Conservation (phyloP, 2,888 invertebrate genomes). For the Acleris holmiana region DNA sequence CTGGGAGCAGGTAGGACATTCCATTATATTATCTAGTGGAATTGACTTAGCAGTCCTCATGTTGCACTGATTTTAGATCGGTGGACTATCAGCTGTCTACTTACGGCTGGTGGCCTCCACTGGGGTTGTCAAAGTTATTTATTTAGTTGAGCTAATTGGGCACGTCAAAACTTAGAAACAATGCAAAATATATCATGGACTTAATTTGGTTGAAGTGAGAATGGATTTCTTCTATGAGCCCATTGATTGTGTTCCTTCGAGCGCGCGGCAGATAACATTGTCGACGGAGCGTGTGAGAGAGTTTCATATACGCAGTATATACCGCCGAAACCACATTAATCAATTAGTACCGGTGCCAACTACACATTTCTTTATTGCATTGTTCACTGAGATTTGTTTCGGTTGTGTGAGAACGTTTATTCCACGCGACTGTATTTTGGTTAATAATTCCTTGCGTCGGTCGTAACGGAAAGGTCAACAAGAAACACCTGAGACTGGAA, state of each 20-base stretch:
- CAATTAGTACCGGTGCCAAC: conserved; percentile 53
- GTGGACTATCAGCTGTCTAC: too few species aligned
- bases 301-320: conserved; percentile 7
- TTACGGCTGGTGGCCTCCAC: too few species aligned
- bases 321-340: conserved; percentile 59
- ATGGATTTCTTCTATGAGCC: conserved; percentile 27
- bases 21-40: too few species aligned
- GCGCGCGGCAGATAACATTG: conserved; percentile 29
- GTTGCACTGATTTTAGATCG: too few species aligned
- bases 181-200: conserved; percentile 28
- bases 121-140: too few species aligned
- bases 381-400: conserved; percentile 41
- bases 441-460: conserved; percentile 13
- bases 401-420: conserved; percentile 38
- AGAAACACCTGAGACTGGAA: conserved; percentile 19
- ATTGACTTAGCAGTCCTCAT: too few species aligned
- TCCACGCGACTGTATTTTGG: conserved; percentile 5
- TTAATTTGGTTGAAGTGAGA: conserved; percentile 28
- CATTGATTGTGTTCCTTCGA: conserved; percentile 28
- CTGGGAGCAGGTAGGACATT: too few species aligned
- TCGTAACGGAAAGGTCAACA: conserved; percentile 15
- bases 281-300: conserved; percentile 13
- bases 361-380: conserved; percentile 51
- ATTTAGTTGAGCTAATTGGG: conserved; percentile 17
- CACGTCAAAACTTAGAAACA: conserved; percentile 27